These are phyloP conservation scores for Odontamblyopus rebecca DNA, from an alignment of 2,797 vertebrate species.

Conservation along the genomic window DNA sequence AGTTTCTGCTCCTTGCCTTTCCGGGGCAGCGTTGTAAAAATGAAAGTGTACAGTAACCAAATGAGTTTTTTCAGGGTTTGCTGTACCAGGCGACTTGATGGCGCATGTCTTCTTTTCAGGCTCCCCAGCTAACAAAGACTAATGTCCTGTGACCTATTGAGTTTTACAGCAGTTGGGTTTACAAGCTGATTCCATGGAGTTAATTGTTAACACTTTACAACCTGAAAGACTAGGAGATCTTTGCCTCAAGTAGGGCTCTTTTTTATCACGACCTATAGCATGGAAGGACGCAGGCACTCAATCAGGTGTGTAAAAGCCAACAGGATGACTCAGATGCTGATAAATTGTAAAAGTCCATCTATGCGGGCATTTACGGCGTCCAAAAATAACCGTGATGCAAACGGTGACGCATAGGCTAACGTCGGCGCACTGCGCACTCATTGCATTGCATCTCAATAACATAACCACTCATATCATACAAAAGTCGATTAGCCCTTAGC, in stretches of 20 bases:
- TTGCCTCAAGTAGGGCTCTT: constrained; percentile 37
- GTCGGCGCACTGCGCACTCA: constrained; percentile 9
- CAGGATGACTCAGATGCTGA: constrained; percentile 26
- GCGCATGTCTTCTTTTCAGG: constrained; percentile 56
- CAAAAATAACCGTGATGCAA: constrained; percentile 18
- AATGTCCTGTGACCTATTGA: constrained; percentile 71
- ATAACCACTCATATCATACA: constrained; percentile 42
- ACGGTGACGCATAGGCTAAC: constrained; percentile 21
- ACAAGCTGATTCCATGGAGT: constrained; percentile 65
- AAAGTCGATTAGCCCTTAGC: constrained; percentile 56
- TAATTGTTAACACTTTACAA: constrained; percentile 73
- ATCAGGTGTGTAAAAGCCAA: constrained; percentile 21
- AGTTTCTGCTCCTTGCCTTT: constrained; percentile 10
- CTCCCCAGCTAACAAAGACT: constrained; percentile 54
- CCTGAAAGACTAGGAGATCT: constrained; percentile 33
- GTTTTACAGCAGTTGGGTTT: constrained; percentile 69
- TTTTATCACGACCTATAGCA: constrained; percentile 40
- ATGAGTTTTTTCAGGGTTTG: constrained; percentile 46
- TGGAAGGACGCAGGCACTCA: constrained; percentile 25
- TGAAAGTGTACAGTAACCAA: constrained; percentile 63
- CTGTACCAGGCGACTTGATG: constrained; percentile 47
- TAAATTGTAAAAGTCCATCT: constrained; percentile 18
- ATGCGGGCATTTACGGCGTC: constrained; percentile 22
- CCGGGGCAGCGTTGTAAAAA: constrained; percentile 46
- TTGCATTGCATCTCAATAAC: constrained; percentile 28